A percentile compares a stretch with the other conserved stretches of the same genome.
phyloP scores from a whole-genome alignment of 2,888 invertebrate species.

The Mythimna impura region DNA sequence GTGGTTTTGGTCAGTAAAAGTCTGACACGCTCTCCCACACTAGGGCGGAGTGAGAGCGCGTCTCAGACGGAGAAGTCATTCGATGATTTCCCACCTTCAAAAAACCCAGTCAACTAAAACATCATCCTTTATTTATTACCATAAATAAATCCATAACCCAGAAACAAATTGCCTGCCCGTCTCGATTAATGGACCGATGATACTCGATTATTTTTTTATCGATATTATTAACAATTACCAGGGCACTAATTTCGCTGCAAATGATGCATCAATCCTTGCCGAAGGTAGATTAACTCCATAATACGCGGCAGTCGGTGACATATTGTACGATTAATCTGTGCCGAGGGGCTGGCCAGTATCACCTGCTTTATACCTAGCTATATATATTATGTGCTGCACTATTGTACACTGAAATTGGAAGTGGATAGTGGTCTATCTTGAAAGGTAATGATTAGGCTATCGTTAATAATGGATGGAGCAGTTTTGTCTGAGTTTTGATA shows the following conservation, averaged over 20 bases:
- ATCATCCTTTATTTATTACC: constrained; percentile 4
- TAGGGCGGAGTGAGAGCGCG: too few species aligned
- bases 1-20: too few species aligned
- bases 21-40: too few species aligned
- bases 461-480: background rate
- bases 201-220: constrained; percentile 43
- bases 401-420: constrained; percentile 1
- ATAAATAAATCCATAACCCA: constrained; percentile 7
- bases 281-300: constrained; percentile 73
- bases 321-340: constrained; percentile 76
- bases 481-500: background rate
- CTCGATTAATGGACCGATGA: constrained; percentile 41
- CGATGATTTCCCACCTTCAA: too few species aligned
- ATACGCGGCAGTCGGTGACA: constrained; percentile 72
- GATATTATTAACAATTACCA: constrained; percentile 61
- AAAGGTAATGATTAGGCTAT: background rate
- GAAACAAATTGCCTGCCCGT: constrained; percentile 31
- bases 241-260: constrained; percentile 53
- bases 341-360: constrained; percentile 50
- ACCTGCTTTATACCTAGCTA: background rate
- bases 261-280: constrained; percentile 70
- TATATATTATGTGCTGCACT: constrained; percentile 2
- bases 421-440: background rate
- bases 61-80: too few species aligned
- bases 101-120: background rate